Evolutionary conservation across 1,140 invertebrate genomes (phyloP), one percentile per base, ranked within the genome.

Genomic region (Cataglyphis hispanica): DNA sequence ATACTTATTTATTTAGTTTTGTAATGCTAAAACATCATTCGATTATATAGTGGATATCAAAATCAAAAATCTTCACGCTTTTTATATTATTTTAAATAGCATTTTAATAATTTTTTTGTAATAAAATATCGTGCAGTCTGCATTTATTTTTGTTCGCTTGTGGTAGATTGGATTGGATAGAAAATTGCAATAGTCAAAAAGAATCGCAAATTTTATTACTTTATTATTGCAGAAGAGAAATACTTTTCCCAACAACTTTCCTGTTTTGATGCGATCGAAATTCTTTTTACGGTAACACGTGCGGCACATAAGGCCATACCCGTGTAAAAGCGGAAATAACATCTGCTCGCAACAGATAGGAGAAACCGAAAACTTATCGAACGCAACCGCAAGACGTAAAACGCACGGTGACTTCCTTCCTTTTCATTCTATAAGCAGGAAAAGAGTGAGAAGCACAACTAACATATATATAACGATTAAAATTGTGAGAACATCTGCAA

Each of bases 241-340:
- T 56, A 69, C 64, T 50, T 69, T 53, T 53, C 43, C 63, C n/a
- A 6, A 53, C 40, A 56, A 69, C 22, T 43, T 80, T 53, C 27
- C 63, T 77, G 58, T 19, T 77, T 64, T 77, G 75, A 83, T 72
- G 63, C 34, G 37, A 66, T 83, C 37, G 63, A 81, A 76, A 87
- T 85, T 53, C 50, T 86, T 50, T 19, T 46, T 31, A 75, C 43
- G 22, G 64, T 66, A 84, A 86, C 89, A 91, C 80, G 84, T 90
- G 89, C 81, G 58, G 40, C 25, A n/a, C 78, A 84, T 60, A 84
- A 84, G 87, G 58, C 50, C 27, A 43, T 22, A 22, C n/a, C 31
- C 56, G 67, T 60, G 64, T 43, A 84, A 87, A 77, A 86, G 74
- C 89, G 89, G 89, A 91, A 91, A 78, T 84, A 87, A 88, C 89